Evolutionary conservation across 2,888 invertebrate genomes (phyloP).

Genomic region (Abrostola tripartita): DNA sequence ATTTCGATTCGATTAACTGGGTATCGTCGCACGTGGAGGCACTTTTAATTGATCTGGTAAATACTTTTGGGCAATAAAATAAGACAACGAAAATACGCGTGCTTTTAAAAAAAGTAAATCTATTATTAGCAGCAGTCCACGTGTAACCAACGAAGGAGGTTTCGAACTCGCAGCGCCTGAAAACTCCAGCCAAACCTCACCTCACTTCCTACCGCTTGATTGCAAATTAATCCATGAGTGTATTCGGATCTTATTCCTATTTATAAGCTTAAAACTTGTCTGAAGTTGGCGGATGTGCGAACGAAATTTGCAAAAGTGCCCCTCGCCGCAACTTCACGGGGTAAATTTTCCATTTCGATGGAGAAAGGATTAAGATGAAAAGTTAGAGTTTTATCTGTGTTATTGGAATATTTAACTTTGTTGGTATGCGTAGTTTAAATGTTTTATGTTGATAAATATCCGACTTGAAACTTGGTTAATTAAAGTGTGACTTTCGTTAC

Average conservation of each 20-base stretch:
- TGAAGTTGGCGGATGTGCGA: constrained; percentile 24
- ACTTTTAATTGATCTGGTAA: too few relatives aligned
- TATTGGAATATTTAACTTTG: constrained; percentile 55
- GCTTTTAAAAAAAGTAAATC: too few relatives aligned
- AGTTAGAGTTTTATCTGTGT: constrained; percentile 56
- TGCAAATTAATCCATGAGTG: constrained; percentile 2
- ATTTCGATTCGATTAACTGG: too few relatives aligned
- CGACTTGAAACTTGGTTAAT: constrained; percentile 47
- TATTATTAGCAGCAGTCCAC: too few relatives aligned
- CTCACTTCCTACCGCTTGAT: not conserved
- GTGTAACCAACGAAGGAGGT: not conserved
- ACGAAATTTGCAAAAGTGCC: constrained; percentile 33
- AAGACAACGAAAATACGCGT: too few relatives aligned
- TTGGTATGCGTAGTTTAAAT: constrained; percentile 48
- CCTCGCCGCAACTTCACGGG: constrained; percentile 49
- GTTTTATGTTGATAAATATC: constrained; percentile 53
- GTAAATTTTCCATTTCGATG: constrained; percentile 56
- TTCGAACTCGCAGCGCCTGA: not conserved
- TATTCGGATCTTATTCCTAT: constrained; percentile 25
- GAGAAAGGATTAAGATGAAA: constrained; percentile 58
- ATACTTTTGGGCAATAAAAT: too few relatives aligned
- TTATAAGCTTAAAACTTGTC: constrained; percentile 36
- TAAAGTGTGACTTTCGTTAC: constrained; percentile 45
- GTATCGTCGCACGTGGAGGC: too few relatives aligned
- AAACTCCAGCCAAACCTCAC: not conserved